phyloP scores from a whole-genome alignment of 2,113 vertebrate genomes.

The Megaceryle maxima region DNA sequence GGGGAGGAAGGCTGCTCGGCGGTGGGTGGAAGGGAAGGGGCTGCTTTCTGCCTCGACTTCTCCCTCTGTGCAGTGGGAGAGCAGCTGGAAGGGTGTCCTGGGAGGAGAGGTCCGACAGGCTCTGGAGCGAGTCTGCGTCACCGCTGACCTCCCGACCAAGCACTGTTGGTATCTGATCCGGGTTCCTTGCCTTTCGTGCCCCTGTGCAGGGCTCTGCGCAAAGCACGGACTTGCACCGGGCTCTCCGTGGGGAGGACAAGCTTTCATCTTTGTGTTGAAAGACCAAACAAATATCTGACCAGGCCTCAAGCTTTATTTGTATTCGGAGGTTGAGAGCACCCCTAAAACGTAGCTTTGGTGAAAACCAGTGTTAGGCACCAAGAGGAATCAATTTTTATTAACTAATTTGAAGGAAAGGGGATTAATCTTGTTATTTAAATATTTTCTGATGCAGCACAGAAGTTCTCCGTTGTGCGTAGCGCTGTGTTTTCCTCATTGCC shows the following conservation, averaged over 20 bases:
- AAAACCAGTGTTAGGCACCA: background rate
- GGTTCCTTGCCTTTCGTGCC: background rate
- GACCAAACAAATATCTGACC: background rate
- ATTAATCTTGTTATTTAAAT: background rate
- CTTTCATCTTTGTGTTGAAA: background rate
- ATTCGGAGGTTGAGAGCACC: background rate
- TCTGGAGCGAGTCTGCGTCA: background rate
- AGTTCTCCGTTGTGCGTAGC: background rate
- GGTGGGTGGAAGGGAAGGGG: background rate
- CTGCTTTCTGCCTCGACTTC: background rate
- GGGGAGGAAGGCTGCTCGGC: background rate
- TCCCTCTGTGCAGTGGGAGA: background rate
- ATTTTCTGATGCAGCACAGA: background rate
- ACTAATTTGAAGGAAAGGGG: background rate
- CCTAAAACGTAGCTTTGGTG: background rate
- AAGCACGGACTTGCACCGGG: accelerated
- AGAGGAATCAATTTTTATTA: background rate
- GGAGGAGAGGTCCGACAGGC: background rate
- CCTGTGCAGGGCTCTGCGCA: accelerated
- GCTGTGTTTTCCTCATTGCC: background rate
- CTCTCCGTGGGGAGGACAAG: background rate
- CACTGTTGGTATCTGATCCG: accelerated
- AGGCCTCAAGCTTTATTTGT: background rate
- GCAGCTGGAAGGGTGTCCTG: background rate
- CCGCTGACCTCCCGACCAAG: background rate